These are phyloP conservation scores for Agrilus mali DNA, from an alignment of 2,888 invertebrate species.

Conservation along the genomic window DNA sequence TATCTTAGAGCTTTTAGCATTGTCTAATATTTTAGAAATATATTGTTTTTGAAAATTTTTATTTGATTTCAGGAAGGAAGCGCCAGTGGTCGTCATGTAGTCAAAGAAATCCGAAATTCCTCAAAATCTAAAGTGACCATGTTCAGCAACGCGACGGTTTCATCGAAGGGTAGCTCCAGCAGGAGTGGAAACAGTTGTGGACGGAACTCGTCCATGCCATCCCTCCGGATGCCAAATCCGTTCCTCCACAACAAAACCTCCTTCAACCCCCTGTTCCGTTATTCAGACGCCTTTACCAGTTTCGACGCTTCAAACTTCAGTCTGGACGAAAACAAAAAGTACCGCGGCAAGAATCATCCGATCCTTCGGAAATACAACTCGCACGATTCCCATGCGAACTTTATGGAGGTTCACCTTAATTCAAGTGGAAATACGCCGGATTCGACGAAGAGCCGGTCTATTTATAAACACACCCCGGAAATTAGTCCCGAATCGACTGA, in stretches of 20 bases:
- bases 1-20: too few relatives aligned
- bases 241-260: constrained; percentile 23
- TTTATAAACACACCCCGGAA: constrained; percentile 16
- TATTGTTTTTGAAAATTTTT: too few relatives aligned
- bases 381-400: constrained; percentile 35
- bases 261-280: constrained; percentile 25
- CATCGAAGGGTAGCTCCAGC: constrained; percentile 28
- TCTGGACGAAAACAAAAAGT: constrained; percentile 18
- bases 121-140: constrained; percentile 10
- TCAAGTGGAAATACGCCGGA: constrained; percentile 26
- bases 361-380: constrained; percentile 30
- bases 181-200: constrained; percentile 27
- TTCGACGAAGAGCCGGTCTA: constrained; percentile 22
- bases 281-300: constrained; percentile 26
- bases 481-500: constrained; percentile 22
- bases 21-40: too few relatives aligned
- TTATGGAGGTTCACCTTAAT: constrained; percentile 33
- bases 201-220: constrained; percentile 31
- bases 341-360: constrained; percentile 34
- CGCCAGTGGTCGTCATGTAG: too few relatives aligned
- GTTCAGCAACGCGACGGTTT: constrained; percentile 29
- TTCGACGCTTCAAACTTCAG: constrained; percentile 31
- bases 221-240: constrained; percentile 25
- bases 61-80: too few relatives aligned
- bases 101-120: too few relatives aligned